Percentiles rank a stretch among this genome's conserved stretches.
These are phyloP conservation scores for Mechanitis mazaeus DNA, from an alignment of 2,888 invertebrate species.

Conservation along the genomic window DNA sequence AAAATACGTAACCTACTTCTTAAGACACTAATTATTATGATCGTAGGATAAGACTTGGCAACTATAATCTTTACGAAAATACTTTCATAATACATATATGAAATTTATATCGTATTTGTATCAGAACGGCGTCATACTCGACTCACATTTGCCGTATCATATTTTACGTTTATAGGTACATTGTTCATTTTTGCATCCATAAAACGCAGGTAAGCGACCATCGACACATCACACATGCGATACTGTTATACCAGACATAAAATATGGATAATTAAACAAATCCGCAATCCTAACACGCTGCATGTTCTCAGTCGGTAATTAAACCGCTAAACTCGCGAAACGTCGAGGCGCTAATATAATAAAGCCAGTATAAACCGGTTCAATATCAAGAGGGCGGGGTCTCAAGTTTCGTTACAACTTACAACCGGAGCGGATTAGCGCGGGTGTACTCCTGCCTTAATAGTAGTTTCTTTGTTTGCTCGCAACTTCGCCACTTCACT, in stretches of 20 bases:
- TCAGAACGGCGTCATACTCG: too few relatives aligned
- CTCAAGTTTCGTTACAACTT: conserved; percentile 55
- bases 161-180: not conserved
- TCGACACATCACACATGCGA: too few relatives aligned
- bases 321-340: conserved; percentile 54
- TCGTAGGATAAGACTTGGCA: too few relatives aligned
- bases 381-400: conserved; percentile 62
- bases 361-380: conserved; percentile 69
- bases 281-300: conserved; percentile 29
- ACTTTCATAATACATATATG: too few relatives aligned
- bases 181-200: not conserved
- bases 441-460: conserved; percentile 45
- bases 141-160: too few relatives aligned
- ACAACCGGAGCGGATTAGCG: conserved; percentile 57
- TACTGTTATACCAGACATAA: conserved; percentile 15
- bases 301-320: conserved; percentile 43
- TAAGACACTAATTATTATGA: too few relatives aligned
- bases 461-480: conserved; percentile 56
- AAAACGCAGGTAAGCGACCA: too few relatives aligned
- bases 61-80: too few relatives aligned
- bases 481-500: conserved; percentile 23
- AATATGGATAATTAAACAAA: conserved; percentile 33
- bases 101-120: too few relatives aligned
- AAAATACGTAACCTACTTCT: too few relatives aligned
- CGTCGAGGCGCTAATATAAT: conserved; percentile 71